Conservation (phyloP, 2,797 vertebrate genomes). For the Acipenser ruthenus region DNA sequence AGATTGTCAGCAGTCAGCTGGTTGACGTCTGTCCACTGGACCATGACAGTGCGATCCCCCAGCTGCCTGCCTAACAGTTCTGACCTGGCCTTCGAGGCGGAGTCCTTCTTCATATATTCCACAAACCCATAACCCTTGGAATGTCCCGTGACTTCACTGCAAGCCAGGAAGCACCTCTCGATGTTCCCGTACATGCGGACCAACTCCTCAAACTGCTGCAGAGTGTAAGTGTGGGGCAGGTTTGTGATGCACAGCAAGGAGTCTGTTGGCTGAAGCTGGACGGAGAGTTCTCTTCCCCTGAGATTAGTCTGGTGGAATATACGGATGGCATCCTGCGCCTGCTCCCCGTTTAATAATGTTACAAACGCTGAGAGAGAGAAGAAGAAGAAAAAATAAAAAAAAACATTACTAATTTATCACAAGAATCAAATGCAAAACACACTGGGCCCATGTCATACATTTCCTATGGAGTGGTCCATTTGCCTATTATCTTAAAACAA, state of each 20-base stretch:
- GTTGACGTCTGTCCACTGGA: constrained; percentile 96
- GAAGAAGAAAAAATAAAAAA: constrained; percentile 39
- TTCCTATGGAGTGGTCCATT: background rate
- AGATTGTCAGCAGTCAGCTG: constrained; percentile 83
- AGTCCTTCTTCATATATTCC: constrained; percentile 98
- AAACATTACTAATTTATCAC: background rate
- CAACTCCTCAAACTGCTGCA: constrained; percentile 84
- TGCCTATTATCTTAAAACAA: too few relatives aligned
- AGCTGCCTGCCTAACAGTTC: constrained; percentile 82
- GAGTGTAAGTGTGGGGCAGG: constrained; percentile 71
- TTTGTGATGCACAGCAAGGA: constrained; percentile 91
- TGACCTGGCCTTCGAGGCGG: constrained; percentile 82
- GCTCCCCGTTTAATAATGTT: constrained; percentile 89
- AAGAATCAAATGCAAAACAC: background rate
- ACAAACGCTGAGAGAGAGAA: constrained; percentile 80
- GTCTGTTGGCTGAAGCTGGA: constrained; percentile 91
- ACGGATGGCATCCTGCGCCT: constrained; percentile 87
- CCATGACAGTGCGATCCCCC: constrained; percentile 75
- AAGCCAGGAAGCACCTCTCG: constrained; percentile 90
- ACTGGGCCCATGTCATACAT: background rate
- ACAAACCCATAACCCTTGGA: constrained; percentile 97
- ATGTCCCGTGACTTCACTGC: constrained; percentile 79
- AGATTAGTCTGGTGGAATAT: constrained; percentile 80
- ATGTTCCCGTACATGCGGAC: constrained; percentile 86
- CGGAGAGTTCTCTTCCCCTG: constrained; percentile 78